Evolutionary conservation across 2,797 vertebrate genomes (phyloP).

Genomic region (Thunnus albacares): DNA sequence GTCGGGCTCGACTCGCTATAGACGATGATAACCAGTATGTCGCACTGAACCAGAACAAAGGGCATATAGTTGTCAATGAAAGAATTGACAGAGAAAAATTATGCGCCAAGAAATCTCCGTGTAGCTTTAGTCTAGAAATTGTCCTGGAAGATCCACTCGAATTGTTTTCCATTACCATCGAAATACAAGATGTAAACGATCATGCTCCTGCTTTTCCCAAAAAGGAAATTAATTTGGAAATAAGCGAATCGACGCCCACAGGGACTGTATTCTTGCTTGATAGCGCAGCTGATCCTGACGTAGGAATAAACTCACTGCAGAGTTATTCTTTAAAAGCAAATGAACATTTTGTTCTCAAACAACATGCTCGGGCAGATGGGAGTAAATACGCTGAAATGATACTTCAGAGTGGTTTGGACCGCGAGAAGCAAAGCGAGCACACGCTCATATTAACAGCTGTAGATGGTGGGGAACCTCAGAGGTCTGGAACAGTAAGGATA

Average conservation of each 20-base stretch:
- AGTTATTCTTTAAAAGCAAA: constrained; percentile 78
- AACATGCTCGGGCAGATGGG: constrained; percentile 67
- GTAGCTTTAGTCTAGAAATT: constrained; percentile 80
- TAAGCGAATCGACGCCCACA: constrained; percentile 70
- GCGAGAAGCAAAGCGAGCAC: constrained; percentile 70
- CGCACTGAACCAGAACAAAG: constrained; percentile 86
- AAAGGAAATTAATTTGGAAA: constrained; percentile 78
- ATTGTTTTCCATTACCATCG: constrained; percentile 76
- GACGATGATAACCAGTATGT: constrained; percentile 86
- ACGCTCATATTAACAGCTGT: constrained; percentile 71
- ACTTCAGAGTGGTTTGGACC: constrained; percentile 75
- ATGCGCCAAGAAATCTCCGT: constrained; percentile 81
- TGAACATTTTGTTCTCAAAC: constrained; percentile 75
- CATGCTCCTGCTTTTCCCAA: constrained; percentile 78
- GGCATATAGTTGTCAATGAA: constrained; percentile 86
- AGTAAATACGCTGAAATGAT: constrained; percentile 81
- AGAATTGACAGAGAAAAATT: constrained; percentile 85
- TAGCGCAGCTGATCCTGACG: constrained; percentile 81
- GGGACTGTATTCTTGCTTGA: constrained; percentile 80
- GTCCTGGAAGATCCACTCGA: constrained; percentile 82
- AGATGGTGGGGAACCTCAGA: constrained; percentile 76
- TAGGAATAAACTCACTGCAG: constrained; percentile 81
- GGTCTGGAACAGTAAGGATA: constrained; percentile 75
- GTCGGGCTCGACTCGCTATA: constrained; percentile 85
- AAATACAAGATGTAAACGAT: constrained; percentile 84